Evolutionary conservation across 1,140 invertebrate genomes (phyloP), one percentile per base, ranked within the genome.

Genomic region (Probaryconus sp.): DNA sequence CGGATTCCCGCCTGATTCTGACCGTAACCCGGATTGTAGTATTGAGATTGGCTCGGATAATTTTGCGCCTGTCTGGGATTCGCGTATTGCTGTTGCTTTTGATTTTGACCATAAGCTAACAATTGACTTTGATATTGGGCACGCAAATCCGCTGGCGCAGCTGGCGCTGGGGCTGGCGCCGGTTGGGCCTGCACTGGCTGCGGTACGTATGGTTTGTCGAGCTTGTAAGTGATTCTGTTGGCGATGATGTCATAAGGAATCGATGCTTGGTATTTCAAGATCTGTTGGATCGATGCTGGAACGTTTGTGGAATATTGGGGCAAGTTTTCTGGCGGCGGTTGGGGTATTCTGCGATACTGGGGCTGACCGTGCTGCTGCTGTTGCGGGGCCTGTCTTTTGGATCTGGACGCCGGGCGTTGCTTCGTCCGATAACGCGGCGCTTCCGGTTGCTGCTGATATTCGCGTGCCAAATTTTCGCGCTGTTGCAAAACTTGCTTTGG

Each of bases 231-330:
- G 3, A 88, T 81, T 21, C 78, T 79, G 33, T 88, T 88, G 0
- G 87, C 86, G 2, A 87, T 81, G 0, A 87, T 84, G 13, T 87
- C 81, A 33, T 88, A 86, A 0, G 87, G 87, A 9, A 83, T 82
- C 40, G 83, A 80, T 0, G 86, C 77, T 26, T 88, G 87, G 20
- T 61, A 87, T 5, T 79, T 79, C 5, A 88, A 26, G 0, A 88
- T 10, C 17, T 83, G 77, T 30, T 81, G 78, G 26, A 88, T 78
- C 0, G 74, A 37, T 1, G 51, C 7, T 0, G 87, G 87, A 5
- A 87, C 13, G 51, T 85, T 87, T 1, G 77, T 76, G 0, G 85
- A 87, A 18, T 88, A 88, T 1, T 83, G 81, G 1, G 84, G 83
- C n/a, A 55, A 18, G 0, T 74, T 38, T 58, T 87, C 85, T 0